Percentiles rank a stretch among this genome's conserved stretches.
phyloP scores from a whole-genome alignment of 23 tunicate genomes.

The Trididemnum clinides region DNA sequence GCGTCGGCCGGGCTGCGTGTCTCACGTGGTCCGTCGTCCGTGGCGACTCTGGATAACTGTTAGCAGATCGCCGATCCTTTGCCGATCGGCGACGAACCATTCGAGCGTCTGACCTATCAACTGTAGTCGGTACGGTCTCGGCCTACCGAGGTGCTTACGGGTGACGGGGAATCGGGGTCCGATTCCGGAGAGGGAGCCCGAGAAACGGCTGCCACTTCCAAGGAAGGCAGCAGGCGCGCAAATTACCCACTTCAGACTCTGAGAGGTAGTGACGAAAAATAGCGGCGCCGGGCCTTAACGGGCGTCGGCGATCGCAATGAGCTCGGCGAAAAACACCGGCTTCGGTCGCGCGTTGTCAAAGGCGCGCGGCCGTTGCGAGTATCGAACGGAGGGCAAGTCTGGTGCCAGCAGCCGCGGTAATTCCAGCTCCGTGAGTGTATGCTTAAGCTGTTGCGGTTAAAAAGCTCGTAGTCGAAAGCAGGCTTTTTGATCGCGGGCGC shows the following conservation, averaged over 20 bases:
- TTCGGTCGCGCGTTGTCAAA: too few relatives aligned
- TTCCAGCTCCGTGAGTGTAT: not conserved
- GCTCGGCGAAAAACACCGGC: slow-evolving; percentile 38
- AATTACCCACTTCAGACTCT: slow-evolving; percentile 83
- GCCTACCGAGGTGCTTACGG: slow-evolving; percentile 64
- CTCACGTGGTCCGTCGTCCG: not conserved
- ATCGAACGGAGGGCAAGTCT: too few relatives aligned
- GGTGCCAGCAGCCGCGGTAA: not conserved
- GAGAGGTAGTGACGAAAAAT: slow-evolving; percentile 89
- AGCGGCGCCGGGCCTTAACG: slow-evolving; percentile 58
- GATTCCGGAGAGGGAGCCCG: slow-evolving; percentile 27
- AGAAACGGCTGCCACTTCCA: slow-evolving; percentile 81
- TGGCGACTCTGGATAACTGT: slow-evolving; percentile 67
- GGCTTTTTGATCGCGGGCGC: too few relatives aligned
- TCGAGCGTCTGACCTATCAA: slow-evolving; percentile 57
- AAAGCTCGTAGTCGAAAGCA: too few relatives aligned
- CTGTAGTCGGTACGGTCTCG: slow-evolving; percentile 55
- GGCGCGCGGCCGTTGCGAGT: too few relatives aligned
- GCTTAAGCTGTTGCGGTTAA: too few relatives aligned
- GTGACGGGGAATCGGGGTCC: slow-evolving; percentile 81
- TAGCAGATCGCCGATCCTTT: slow-evolving; percentile 68
- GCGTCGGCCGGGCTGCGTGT: slow-evolving; percentile 2
- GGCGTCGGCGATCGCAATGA: slow-evolving; percentile 77
- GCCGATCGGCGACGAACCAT: slow-evolving; percentile 27
- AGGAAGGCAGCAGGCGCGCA: slow-evolving; percentile 93